Evolutionary conservation across 2,797 vertebrate genomes (phyloP), one percentile per base, ranked within the genome.

Genomic region (Danio albolineatus): DNA sequence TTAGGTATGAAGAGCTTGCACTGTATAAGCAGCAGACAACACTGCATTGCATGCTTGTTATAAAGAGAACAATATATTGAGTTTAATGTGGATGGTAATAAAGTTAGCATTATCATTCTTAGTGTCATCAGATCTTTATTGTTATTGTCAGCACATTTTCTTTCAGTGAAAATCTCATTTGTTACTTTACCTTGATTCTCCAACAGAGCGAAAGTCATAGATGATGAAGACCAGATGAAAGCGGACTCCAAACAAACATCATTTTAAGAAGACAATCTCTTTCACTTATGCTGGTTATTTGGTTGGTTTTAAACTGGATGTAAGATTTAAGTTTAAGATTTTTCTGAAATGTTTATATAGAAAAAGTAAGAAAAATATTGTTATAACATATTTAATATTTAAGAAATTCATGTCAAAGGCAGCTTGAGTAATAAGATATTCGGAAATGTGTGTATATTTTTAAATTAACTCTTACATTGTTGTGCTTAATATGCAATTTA

Each of bases 221-320:
- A 48, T 14, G 16, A 72, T 28, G 70, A 44, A 4, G 10, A 76
- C 12, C 38, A n/a, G 44, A 12, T 7, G 53, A 78, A 65, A 14
- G 59, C 5, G 1, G 56, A 79, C 43, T 61, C 7, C 21, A 86
- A 64, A 71, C 60, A 81, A 64, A 78, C 39, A n/a, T 9, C 49
- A 0, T 28, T 84, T 13, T 81, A 69, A 46, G 59, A 36, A n/a
- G 17, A 51, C 6, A 28, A 28, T 28, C 28, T 1, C 28, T 28
- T 28, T 28, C 28, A 28, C 28, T 28, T 28, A 28, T 28, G 28
- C 28, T 28, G 28, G 28, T 28, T 28, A 28, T 28, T 28, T 28
- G 28, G 53, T 38, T 5, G 38, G 51, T n/a, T n/a, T n/a, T n/a
- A n/a, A 36, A 3, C 10, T 36, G 10, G 64, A 7, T 21, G 17